These are phyloP conservation scores for Calameuta idolon DNA, from an alignment of 2,888 invertebrate species.

Conservation along the genomic window DNA sequence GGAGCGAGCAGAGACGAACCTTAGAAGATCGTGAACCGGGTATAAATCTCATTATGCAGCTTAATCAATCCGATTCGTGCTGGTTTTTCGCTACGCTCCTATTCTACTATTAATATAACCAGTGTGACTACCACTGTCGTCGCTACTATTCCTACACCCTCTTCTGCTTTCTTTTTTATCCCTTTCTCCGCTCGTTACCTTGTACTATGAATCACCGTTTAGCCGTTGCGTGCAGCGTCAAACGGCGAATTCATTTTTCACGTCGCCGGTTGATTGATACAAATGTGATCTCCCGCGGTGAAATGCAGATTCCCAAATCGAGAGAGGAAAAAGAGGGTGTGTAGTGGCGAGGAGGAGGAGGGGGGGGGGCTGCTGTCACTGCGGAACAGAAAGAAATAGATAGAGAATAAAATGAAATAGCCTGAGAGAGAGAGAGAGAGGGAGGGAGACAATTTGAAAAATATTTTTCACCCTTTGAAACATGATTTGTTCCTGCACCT, in stretches of 20 bases:
- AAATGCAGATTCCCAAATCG: constrained; percentile 2
- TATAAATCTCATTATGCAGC: constrained; percentile 5
- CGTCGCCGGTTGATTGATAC: constrained; percentile 55
- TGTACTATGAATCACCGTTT: constrained; percentile 51
- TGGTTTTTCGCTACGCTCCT: background rate
- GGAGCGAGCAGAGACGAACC: constrained; percentile 10
- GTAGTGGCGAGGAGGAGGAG: background rate
- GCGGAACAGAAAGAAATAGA: constrained; percentile 5
- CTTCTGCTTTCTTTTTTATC: background rate
- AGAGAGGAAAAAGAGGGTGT: background rate
- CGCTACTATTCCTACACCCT: constrained; percentile 14
- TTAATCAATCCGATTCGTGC: background rate
- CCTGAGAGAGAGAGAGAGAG: background rate
- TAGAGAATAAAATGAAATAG: constrained; percentile 9
- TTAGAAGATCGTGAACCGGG: background rate
- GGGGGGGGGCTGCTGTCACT: background rate
- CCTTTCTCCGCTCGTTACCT: constrained; percentile 4
- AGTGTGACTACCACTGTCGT: background rate
- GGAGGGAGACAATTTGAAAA: background rate
- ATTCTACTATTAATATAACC: background rate
- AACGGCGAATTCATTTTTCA: constrained; percentile 54
- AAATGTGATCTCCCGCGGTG: constrained; percentile 43
- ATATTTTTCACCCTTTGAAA: background rate
- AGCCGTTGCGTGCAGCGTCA: constrained; percentile 46
- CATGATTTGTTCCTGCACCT: background rate